Evolutionary conservation across 2,113 vertebrate genomes (phyloP).

Genomic region (Nothoprocta pentlandii): DNA sequence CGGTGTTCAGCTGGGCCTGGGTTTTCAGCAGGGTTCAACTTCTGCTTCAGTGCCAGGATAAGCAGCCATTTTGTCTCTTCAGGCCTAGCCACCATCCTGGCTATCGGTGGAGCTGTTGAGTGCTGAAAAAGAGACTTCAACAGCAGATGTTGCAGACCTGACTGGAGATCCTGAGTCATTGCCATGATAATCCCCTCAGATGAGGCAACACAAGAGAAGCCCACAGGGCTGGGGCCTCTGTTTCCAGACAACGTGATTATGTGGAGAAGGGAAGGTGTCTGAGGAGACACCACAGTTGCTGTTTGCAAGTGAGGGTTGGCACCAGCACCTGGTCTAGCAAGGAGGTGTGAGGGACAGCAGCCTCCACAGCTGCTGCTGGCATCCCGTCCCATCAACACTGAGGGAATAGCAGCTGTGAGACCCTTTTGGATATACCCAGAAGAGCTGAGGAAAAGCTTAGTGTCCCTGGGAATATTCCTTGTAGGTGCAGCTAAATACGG

Average conservation of each 20-base stretch:
- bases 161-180: neutral
- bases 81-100: neutral
- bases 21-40: neutral
- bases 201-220: neutral
- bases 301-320: neutral
- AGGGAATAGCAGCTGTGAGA: neutral
- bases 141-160: neutral
- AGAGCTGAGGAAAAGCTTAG: neutral
- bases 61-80: neutral
- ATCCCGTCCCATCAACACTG: neutral
- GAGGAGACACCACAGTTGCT: neutral
- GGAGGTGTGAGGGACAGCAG: accelerated
- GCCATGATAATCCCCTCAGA: neutral
- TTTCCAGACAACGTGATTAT: neutral
- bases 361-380: neutral
- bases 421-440: neutral
- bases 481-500: neutral
- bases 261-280: neutral
- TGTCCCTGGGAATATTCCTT: neutral
- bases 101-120: neutral
- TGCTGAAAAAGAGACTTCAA: neutral
- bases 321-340: neutral
- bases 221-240: neutral
- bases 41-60: neutral
- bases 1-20: neutral